These are phyloP conservation scores for Lerista edwardsae DNA, from an alignment of 2,797 vertebrate genomes.

Conservation along the genomic window DNA sequence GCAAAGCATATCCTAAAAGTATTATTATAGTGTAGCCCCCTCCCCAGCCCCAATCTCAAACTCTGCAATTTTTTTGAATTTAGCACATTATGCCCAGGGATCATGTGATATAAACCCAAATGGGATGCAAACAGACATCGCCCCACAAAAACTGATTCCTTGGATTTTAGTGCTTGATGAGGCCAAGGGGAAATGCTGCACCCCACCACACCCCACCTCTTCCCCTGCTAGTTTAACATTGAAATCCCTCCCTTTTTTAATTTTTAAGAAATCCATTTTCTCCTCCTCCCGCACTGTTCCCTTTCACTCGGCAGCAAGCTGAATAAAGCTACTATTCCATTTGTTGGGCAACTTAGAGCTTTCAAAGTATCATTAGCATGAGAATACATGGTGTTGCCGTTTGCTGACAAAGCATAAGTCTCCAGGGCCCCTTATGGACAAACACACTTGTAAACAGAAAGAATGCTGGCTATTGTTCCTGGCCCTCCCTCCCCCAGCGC, in stretches of 20 bases:
- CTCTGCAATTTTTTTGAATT: neutral
- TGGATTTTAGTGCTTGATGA: neutral
- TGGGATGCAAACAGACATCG: neutral
- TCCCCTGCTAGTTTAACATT: slow-evolving; percentile 4
- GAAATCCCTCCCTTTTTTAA: slow-evolving; percentile 7
- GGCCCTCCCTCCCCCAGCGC: slow-evolving; percentile 17
- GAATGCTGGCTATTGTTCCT: slow-evolving; percentile 91
- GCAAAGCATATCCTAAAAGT: slow-evolving; percentile 11
- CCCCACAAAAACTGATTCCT: neutral
- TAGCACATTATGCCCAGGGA: neutral
- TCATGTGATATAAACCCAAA: neutral
- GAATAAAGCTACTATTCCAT: slow-evolving; percentile 95
- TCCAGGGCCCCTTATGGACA: slow-evolving; percentile 89
- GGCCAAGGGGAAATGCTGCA: neutral
- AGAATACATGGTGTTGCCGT: slow-evolving; percentile 88
- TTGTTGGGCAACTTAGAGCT: slow-evolving; percentile 95
- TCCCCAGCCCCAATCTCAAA: neutral
- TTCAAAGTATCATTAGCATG: slow-evolving; percentile 93
- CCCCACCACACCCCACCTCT: neutral
- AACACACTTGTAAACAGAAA: slow-evolving; percentile 97
- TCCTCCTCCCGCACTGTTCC: slow-evolving; percentile 8
- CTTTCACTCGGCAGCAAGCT: slow-evolving; percentile 79
- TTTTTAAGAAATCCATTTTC: slow-evolving; percentile 25
- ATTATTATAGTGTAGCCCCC: neutral
- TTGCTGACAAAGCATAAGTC: slow-evolving; percentile 93